Percentiles rank a stretch among this genome's conserved stretches.
Evolutionary conservation across 2,113 vertebrate genomes (phyloP).

Genomic region (Pseudorhombus dupliciocellatus): DNA sequence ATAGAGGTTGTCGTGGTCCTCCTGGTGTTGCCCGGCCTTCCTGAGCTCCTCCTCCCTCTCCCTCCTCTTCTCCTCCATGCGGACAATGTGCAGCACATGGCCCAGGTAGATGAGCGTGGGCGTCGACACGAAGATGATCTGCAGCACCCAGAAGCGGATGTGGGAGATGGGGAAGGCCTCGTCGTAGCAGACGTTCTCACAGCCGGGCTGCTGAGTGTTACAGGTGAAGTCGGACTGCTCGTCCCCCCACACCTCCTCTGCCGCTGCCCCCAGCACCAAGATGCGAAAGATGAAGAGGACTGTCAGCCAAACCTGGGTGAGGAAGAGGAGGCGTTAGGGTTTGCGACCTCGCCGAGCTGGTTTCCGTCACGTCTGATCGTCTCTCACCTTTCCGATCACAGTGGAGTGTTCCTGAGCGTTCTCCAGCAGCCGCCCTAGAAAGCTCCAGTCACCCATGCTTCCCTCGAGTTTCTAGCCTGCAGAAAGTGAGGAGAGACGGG

Average conservation of each 20-base stretch:
- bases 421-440: constrained; percentile 92
- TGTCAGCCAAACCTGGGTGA: constrained; percentile 89
- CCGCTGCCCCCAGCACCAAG: constrained; percentile 91
- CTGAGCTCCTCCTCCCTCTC: constrained; percentile 84
- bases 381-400: constrained; percentile 90
- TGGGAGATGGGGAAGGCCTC: constrained; percentile 96
- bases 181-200: constrained; percentile 95
- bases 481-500: constrained; percentile 30
- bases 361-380: not conserved
- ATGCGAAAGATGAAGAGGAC: constrained; percentile 97
- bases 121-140: constrained; percentile 96
- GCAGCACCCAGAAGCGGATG: constrained; percentile 96
- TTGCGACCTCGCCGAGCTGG: not conserved
- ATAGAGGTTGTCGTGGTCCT: constrained; percentile 72
- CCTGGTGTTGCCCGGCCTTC: constrained; percentile 70
- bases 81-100: constrained; percentile 91
- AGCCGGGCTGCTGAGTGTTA: constrained; percentile 95
- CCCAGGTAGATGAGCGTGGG: constrained; percentile 95
- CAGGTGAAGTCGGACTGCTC: constrained; percentile 95
- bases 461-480: constrained; percentile 85
- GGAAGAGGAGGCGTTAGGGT: not conserved
- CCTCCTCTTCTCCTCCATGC: constrained; percentile 90
- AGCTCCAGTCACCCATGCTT: constrained; percentile 99
- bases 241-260: constrained; percentile 93
- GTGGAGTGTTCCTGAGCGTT: constrained; percentile 97